Base-by-base conservation (phyloP, 1,140 invertebrate genomes). In the Linepithema humile region DNA sequence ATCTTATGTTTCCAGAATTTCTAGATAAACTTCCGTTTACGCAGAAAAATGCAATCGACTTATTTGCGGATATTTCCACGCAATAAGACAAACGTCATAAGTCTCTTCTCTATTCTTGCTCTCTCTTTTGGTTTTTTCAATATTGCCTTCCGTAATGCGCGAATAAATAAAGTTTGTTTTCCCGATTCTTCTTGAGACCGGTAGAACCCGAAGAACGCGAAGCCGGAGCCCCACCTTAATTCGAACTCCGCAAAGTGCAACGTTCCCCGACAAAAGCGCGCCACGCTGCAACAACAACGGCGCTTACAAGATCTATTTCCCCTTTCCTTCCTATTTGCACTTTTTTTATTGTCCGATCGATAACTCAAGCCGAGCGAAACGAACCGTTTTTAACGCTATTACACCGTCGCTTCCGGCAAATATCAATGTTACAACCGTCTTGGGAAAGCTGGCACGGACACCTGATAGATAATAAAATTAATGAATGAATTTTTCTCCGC, bases 171-270 rank as follows among this genome's bases (percentile, higher is more conserved):
- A 53, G 23, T 15, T 48, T 1, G 17, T 35, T 26, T 69, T 59
- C n/a, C 62, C 38, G 29, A 43, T 65, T 32, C 38, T 84, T 87
- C 67, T 50, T 23, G 43, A 32, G 73, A 57, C 50, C 53, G 59
- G 57, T 78, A 75, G 15, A 57, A 70, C 40, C 10, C 12, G 29
- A 73, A 43, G 12, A 50, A 35, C 48, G 43, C 17, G 15, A 77
- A 69, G 6, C 20, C 9, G 1, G 3, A 32, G 82, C 65, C 84
- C 85, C 88, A 82, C 83, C 88, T 84, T 83, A 48, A 45, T 35
- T n/a, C 78, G 67, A 64, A 73, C 72, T 77, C 89, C 88, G 82
- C 84, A 90, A 92, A 91, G 88, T 88, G 88, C 89, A 92, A 89
- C 85, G 90, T 84, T 89, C 87, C 60, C 55, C 67, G 64, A 85